A percentile compares a stretch with the other conserved stretches of the same genome.
Evolutionary conservation across 2,797 vertebrate species (phyloP).

Genomic region (Mormyrus proboscirostris): DNA sequence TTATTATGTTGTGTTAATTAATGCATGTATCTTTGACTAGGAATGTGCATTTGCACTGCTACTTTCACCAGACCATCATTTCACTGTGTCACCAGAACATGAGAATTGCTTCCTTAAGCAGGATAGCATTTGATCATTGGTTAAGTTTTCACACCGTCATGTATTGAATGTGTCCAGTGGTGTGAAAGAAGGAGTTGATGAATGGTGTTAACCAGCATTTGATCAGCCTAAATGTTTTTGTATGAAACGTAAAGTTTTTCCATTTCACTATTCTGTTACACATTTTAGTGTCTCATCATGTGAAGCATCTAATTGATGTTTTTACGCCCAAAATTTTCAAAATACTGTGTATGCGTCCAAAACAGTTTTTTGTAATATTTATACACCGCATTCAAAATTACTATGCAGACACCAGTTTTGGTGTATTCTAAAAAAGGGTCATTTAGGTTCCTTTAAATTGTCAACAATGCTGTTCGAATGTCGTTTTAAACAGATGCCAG

Average conservation of each 20-base stretch:
- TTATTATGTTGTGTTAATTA: slow-evolving; percentile 8
- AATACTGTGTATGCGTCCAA: not conserved
- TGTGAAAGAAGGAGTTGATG: not conserved
- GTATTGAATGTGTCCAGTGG: not conserved
- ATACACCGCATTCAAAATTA: not conserved
- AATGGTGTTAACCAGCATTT: not conserved
- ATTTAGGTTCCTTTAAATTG: not conserved
- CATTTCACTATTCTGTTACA: not conserved
- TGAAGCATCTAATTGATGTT: not conserved
- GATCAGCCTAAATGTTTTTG: not conserved
- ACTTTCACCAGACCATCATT: not conserved
- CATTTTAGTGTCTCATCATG: not conserved
- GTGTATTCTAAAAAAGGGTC: not conserved
- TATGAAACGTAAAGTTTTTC: not conserved
- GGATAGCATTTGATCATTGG: not conserved
- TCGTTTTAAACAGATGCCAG: not conserved
- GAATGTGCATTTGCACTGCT: not conserved
- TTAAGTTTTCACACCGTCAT: not conserved
- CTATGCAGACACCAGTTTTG: not conserved
- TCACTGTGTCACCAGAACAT: not conserved
- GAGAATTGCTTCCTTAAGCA: not conserved
- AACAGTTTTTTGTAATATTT: not conserved
- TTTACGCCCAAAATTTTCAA: not conserved
- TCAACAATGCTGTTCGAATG: not conserved
- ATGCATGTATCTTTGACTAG: not conserved